Evolutionary conservation across 2,113 vertebrate species (phyloP), one percentile per base, ranked within the genome.

Genomic region (Hemiscyllium ocellatum): DNA sequence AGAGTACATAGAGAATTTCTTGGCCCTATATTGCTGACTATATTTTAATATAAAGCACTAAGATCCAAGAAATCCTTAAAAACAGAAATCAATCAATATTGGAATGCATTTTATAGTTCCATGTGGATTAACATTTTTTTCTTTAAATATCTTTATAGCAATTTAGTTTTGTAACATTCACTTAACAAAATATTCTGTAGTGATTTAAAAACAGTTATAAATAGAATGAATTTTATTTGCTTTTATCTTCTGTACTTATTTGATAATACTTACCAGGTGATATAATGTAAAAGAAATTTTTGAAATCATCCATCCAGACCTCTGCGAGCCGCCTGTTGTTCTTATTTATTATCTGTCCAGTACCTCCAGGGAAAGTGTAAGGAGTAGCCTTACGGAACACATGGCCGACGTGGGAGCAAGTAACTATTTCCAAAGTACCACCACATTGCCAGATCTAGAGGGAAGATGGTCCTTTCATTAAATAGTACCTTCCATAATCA

Each of bases 261-360:
- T 96, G 69, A 85, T 15, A 12, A 66, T 91, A 96, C 98, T 98
- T 96, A 99, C 99, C 99, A 96, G 99, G 99, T 96, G 99, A 99
- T 98, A 99, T 99, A 96, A 99, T 99, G 96, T 99, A 99, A 98
- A 99, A 99, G 96, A 99, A 99, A 97, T 99, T 99, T 97, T 99
- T 99, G 97, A 99, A 99, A 96, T 99, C 99, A 96, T 99, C 99
- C 99, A 99, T 99, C 99, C 99, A 99, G 94, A 99, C 99, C 98
- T 99, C 99, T 96, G 99, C 99, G 95, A 99, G 98, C 20, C 99
- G 97, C 0, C 99, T 98, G 97, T 99, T 99, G 96, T 99, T 99
- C 98, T 99, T 99, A 97, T 99, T 99, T 97, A 99, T 99, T 96
- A 99, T 99, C 97, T 99, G 99, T 7, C 99, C 99, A 0, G 99